Percentiles rank a stretch among this genome's conserved stretches.
phyloP scores from a whole-genome alignment of 1,140 invertebrate species.

The Phymorhynchus buccinoides region DNA sequence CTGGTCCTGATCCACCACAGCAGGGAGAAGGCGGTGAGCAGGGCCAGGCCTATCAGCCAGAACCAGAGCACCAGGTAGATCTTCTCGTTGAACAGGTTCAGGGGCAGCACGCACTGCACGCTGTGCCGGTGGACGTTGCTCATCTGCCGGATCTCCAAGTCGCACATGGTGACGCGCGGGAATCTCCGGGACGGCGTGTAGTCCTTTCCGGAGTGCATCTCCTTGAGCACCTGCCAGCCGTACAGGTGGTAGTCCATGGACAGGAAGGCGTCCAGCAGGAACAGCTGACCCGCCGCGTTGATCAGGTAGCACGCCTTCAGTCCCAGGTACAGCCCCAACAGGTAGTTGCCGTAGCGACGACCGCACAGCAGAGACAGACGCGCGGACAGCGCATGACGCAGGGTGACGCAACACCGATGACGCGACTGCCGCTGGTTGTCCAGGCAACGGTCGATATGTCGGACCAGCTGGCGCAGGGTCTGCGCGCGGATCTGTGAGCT shows the following conservation, averaged over 20 bases:
- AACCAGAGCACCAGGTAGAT: constrained; percentile 78
- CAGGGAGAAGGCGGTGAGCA: constrained; percentile 73
- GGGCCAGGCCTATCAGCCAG: constrained; percentile 76
- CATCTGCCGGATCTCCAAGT: constrained; percentile 76
- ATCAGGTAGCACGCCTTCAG: constrained; percentile 75
- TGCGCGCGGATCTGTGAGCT: constrained; percentile 66
- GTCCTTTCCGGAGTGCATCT: constrained; percentile 72
- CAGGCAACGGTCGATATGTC: constrained; percentile 71
- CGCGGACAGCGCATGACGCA: constrained; percentile 66
- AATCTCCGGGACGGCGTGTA: constrained; percentile 74
- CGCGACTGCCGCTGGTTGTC: constrained; percentile 69
- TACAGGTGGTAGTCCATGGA: constrained; percentile 53
- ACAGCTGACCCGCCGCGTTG: constrained; percentile 76
- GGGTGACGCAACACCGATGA: constrained; percentile 65
- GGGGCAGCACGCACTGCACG: constrained; percentile 75
- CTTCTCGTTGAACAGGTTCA: constrained; percentile 71
- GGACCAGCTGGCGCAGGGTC: constrained; percentile 70
- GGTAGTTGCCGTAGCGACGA: constrained; percentile 75
- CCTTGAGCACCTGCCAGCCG: constrained; percentile 75
- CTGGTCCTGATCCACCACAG: constrained; percentile 68
- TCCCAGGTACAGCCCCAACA: constrained; percentile 74
- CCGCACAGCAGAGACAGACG: constrained; percentile 70
- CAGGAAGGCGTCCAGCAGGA: constrained; percentile 75
- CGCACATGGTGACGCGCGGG: constrained; percentile 76
- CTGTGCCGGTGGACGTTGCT: constrained; percentile 75